Percentiles rank a stretch among this genome's conserved stretches.
These are phyloP conservation scores for Conchocele bisecta DNA, from an alignment of 2,888 invertebrate species.

Conservation along the genomic window DNA sequence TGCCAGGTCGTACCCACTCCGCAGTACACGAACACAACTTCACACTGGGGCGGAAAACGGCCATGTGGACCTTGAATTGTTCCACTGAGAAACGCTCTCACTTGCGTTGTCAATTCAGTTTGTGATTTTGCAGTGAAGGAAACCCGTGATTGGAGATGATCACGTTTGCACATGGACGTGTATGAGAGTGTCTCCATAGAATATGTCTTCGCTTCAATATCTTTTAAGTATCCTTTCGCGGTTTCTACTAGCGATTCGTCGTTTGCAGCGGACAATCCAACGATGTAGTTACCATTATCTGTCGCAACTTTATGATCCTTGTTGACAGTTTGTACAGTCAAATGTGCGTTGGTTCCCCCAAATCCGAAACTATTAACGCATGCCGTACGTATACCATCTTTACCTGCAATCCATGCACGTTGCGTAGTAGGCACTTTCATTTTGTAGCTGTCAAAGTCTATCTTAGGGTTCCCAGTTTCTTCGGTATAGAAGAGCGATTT, in stretches of 20 bases:
- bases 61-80: not conserved
- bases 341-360: conserved; percentile 67
- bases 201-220: not conserved
- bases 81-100: not conserved
- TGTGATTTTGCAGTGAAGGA: not conserved
- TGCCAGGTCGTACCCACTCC: conserved; percentile 65
- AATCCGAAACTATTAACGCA: conserved; percentile 67
- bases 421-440: conserved; percentile 29
- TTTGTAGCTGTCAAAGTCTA: conserved; percentile 26
- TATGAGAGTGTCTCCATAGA: conserved; percentile 36
- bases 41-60: not conserved
- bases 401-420: conserved; percentile 6
- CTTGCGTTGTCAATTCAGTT: not conserved
- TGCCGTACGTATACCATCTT: not conserved
- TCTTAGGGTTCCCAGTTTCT: conserved; percentile 33
- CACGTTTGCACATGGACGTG: conserved; percentile 58
- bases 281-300: not conserved
- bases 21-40: conserved; percentile 63
- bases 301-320: not conserved
- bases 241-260: conserved; percentile 8
- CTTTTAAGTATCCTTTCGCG: conserved; percentile 4
- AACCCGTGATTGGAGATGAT: conserved; percentile 36
- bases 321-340: conserved; percentile 25
- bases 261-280: conserved; percentile 44
- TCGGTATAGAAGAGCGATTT: conserved; percentile 47